phyloP scores from a whole-genome alignment of 30 jellyfish, hydroid and myxozoan species.

The Nemopilema nomurai region DNA sequence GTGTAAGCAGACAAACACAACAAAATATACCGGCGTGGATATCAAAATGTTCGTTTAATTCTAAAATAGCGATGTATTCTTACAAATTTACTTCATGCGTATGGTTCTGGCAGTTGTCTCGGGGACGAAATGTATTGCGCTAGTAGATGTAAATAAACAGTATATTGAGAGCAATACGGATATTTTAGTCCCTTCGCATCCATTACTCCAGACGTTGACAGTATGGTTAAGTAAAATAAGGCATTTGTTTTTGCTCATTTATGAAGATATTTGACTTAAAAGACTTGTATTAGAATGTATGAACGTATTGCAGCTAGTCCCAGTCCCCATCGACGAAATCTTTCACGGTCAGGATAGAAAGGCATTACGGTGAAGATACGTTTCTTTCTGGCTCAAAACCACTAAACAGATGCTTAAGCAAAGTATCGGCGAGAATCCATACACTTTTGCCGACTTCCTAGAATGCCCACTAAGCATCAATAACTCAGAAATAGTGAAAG shows the following conservation, averaged over 20 bases:
- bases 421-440: not conserved
- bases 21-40: not conserved
- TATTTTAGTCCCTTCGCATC: not conserved
- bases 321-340: not conserved
- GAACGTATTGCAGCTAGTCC: not conserved
- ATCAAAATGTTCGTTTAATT: slow-evolving; percentile 29
- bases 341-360: not conserved
- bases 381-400: no score
- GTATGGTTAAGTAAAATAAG: not conserved
- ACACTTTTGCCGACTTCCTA: not conserved
- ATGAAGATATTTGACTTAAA: not conserved
- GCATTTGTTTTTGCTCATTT: not conserved
- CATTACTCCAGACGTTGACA: not conserved
- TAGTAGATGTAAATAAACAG: no score
- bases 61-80: slow-evolving; percentile 47
- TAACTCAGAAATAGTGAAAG: not conserved
- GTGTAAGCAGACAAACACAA: slow-evolving; percentile 22
- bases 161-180: no score
- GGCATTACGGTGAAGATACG: not conserved
- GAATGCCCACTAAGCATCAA: no score
- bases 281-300: not conserved
- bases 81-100: slow-evolving; percentile 10
- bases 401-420: no score
- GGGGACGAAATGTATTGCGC: no score
- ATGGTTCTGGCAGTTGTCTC: slow-evolving; percentile 6